These are phyloP conservation scores for Mus spicilegus DNA, from an alignment of 2,113 vertebrate species.

Conservation along the genomic window DNA sequence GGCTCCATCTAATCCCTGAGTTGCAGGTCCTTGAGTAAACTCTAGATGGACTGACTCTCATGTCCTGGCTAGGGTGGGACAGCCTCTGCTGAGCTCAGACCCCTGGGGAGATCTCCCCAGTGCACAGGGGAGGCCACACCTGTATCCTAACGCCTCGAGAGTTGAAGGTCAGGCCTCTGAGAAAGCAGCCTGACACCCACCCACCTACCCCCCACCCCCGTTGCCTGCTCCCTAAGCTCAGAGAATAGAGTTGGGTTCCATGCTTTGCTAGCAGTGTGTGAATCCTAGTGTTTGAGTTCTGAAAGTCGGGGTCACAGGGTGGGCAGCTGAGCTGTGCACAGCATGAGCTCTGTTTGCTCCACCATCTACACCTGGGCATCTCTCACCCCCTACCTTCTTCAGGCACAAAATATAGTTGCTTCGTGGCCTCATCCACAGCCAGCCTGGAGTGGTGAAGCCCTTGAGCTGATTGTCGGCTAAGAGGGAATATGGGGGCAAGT, in stretches of 20 bases:
- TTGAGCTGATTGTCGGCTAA: too few relatives aligned
- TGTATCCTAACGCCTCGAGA: not conserved
- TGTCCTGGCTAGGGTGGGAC: too few relatives aligned
- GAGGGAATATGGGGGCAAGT: not conserved
- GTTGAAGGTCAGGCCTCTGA: too few relatives aligned
- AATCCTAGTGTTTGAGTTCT: not conserved
- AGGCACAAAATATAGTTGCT: not conserved
- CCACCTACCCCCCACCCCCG: not conserved
- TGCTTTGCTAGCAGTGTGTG: not conserved
- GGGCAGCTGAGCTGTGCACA: not conserved
- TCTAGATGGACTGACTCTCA: not conserved
- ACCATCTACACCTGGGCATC: rapidly evolving
- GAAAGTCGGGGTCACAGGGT: not conserved
- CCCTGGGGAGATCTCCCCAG: not conserved
- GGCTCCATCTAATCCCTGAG: not conserved
- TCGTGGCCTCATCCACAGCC: not conserved
- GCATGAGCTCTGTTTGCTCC: rapidly evolving
- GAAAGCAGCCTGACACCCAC: not conserved
- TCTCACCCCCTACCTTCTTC: not conserved
- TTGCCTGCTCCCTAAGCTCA: not conserved
- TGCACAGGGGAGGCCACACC: not conserved
- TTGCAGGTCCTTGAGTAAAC: not conserved
- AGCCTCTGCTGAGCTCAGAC: not conserved
- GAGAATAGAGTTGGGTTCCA: not conserved
- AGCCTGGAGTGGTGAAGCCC: not conserved